phyloP scores from a whole-genome alignment of 2,113 vertebrate genomes.

The Coreoperca whiteheadi region DNA sequence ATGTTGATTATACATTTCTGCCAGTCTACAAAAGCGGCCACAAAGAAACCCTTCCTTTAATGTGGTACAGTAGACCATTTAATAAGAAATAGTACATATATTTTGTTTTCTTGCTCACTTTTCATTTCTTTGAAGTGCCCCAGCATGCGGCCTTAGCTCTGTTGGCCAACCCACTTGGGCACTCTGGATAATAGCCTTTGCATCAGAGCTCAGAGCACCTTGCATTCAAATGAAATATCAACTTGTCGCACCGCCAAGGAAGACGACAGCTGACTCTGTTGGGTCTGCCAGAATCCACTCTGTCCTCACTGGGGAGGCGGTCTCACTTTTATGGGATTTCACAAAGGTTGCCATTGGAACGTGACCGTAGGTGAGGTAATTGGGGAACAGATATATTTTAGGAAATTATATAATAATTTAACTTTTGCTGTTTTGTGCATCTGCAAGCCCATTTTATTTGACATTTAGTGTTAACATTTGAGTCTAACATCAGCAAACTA shows the following conservation, averaged over 20 bases:
- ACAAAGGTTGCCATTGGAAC: slow-evolving; percentile 56
- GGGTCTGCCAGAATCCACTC: slow-evolving; percentile 66
- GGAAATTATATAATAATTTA: slow-evolving; percentile 35
- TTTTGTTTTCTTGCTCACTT: slow-evolving; percentile 57
- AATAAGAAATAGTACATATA: slow-evolving; percentile 60
- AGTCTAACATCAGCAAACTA: slow-evolving; percentile 27
- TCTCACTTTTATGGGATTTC: slow-evolving; percentile 64
- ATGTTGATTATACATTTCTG: slow-evolving; percentile 16
- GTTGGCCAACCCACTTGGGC: slow-evolving; percentile 69
- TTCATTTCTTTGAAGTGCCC: slow-evolving; percentile 79
- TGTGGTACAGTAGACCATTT: slow-evolving; percentile 48
- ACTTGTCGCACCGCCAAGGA: slow-evolving; percentile 78
- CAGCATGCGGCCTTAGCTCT: slow-evolving; percentile 41
- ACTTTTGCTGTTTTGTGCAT: slow-evolving; percentile 35
- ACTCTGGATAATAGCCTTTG: slow-evolving; percentile 84
- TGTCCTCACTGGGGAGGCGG: slow-evolving; percentile 19
- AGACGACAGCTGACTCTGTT: slow-evolving; percentile 72
- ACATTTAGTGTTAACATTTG: slow-evolving; percentile 30
- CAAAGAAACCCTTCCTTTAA: slow-evolving; percentile 10
- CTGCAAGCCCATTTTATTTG: slow-evolving; percentile 22
- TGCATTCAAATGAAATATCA: slow-evolving; percentile 85
- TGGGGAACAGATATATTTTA: slow-evolving; percentile 53
- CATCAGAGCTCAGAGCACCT: slow-evolving; percentile 69
- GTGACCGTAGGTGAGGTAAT: slow-evolving; percentile 57
- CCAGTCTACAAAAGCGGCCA: slow-evolving; percentile 28